A percentile compares a stretch with the other conserved stretches of the same genome.
Evolutionary conservation across 2,888 invertebrate genomes (phyloP).

Genomic region (Monochamus alternatus): DNA sequence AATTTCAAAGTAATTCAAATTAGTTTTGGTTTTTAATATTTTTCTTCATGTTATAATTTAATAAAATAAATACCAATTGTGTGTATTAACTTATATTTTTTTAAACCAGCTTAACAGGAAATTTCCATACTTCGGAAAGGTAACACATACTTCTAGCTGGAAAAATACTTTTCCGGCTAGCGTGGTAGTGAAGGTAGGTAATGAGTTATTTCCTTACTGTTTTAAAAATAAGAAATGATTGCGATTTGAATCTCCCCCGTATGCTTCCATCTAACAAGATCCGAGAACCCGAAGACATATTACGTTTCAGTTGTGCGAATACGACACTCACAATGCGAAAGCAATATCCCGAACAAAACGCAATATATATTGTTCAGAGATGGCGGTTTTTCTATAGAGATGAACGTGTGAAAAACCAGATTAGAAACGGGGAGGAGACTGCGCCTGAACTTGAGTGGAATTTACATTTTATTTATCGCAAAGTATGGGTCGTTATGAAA

Average conservation of each 20-base stretch:
- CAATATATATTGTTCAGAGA: slow-evolving; percentile 29
- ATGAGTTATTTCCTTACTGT: no score
- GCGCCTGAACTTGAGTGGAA: slow-evolving; percentile 15
- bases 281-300: slow-evolving; percentile 25
- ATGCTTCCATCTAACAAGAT: neutral
- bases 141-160: no score
- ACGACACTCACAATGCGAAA: slow-evolving; percentile 19
- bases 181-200: no score
- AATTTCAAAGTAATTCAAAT: no score
- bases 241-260: neutral
- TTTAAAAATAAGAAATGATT: no score
- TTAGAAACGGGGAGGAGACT: slow-evolving; percentile 14
- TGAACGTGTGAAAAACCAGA: slow-evolving; percentile 22
- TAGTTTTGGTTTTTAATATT: no score
- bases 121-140: no score
- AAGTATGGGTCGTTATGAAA: neutral
- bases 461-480: slow-evolving; percentile 28
- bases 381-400: slow-evolving; percentile 21
- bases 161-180: no score
- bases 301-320: slow-evolving; percentile 19
- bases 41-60: no score
- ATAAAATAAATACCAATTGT: no score
- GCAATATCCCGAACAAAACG: slow-evolving; percentile 28
- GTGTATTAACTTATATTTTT: no score
- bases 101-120: no score